Percentiles rank a stretch among this genome's conserved stretches.
Conservation (phyloP, 2,888 invertebrate genomes). For the Baronia brevicornis region DNA sequence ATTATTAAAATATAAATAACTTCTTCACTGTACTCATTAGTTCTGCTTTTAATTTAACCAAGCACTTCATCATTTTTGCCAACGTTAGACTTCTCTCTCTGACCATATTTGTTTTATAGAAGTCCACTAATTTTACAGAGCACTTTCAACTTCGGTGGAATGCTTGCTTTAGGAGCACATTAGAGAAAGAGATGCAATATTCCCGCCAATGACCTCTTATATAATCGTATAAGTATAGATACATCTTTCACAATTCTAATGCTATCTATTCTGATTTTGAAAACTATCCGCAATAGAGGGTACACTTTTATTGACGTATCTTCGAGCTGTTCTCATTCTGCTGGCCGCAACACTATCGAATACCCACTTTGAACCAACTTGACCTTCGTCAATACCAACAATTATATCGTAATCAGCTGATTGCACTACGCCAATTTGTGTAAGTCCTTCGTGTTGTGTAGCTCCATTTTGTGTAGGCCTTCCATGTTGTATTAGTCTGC, state of each 20-base stretch:
- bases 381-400: slow-evolving; percentile 34
- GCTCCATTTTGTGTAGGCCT: slow-evolving; percentile 21
- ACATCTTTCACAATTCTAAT: neutral
- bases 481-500: slow-evolving; percentile 19
- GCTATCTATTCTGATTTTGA: neutral
- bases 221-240: neutral
- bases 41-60: too few species aligned
- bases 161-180: too few species aligned
- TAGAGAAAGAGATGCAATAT: too few species aligned
- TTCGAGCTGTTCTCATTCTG: slow-evolving; percentile 44
- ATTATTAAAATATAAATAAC: too few species aligned
- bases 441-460: neutral
- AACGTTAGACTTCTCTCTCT: too few species aligned
- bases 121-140: too few species aligned
- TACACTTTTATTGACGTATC: slow-evolving; percentile 34
- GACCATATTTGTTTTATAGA: too few species aligned
- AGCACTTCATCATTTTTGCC: too few species aligned
- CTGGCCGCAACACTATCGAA: slow-evolving; percentile 56
- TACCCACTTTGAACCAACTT: slow-evolving; percentile 55
- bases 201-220: too few species aligned
- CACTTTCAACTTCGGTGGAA: too few species aligned
- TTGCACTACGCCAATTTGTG: slow-evolving; percentile 16
- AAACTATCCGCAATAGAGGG: neutral
- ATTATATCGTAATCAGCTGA: slow-evolving; percentile 32
- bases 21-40: too few species aligned